These are phyloP conservation scores for Clarias platycephalus DNA, from an alignment of 2,797 vertebrate species.

Conservation along the genomic window DNA sequence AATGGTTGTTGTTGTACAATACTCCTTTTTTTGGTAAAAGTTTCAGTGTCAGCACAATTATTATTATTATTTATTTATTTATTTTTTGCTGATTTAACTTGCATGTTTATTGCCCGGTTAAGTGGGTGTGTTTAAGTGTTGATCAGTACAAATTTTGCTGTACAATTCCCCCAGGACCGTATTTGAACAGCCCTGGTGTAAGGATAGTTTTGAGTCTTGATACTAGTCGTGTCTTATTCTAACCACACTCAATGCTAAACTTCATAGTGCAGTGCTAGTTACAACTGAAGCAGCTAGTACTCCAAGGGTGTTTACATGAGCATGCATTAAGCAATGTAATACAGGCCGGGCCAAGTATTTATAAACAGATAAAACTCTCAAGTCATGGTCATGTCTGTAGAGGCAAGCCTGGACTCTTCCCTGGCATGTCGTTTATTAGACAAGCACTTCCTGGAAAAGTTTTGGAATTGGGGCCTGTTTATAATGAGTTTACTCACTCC, in stretches of 20 bases:
- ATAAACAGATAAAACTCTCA: constrained; percentile 45
- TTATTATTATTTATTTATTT: neutral
- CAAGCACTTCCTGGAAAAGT: constrained; percentile 37
- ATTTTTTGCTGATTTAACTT: no score
- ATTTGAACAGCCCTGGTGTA: no score
- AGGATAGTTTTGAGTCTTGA: neutral
- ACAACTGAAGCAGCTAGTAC: neutral
- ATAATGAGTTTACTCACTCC: constrained; percentile 8
- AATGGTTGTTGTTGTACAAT: neutral
- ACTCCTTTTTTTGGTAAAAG: neutral
- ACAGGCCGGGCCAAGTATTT: constrained; percentile 30
- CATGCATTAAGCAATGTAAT: constrained; percentile 58
- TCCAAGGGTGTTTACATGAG: constrained; percentile 37
- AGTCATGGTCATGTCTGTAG: constrained; percentile 35
- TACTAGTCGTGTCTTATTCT: neutral
- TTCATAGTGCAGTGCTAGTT: no score
- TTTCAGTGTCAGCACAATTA: no score
- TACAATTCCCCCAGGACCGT: no score
- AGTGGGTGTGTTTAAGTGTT: no score
- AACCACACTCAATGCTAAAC: neutral
- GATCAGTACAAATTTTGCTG: no score
- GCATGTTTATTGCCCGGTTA: no score
- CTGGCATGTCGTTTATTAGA: constrained; percentile 26
- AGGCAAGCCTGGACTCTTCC: constrained; percentile 32
- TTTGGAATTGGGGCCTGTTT: constrained; percentile 1